Base-by-base conservation (phyloP, 1,140 invertebrate species). In the Drosophila santomea region DNA sequence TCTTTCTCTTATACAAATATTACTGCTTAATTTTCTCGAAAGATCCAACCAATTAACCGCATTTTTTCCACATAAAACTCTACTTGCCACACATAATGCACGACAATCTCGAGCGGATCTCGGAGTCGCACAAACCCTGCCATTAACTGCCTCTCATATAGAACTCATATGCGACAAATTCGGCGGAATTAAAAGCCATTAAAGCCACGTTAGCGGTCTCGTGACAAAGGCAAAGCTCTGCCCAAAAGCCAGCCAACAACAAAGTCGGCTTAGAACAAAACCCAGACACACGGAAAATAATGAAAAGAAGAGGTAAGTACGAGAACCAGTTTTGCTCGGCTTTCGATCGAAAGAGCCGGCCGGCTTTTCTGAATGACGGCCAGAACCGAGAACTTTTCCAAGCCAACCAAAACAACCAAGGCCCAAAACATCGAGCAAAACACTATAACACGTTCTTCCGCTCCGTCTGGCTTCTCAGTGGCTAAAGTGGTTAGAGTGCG, bases 301-400 rank as follows among this genome's bases (percentile, higher is more conserved):
- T 32, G 58, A 15, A 50, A 44, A 20, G 55, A 63, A 59, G 58
- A 52, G 36, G 17, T 2, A 20, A 20, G 20, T 20, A 20, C 20
- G 50, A 78, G 80, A 86, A 88, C 83, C 83, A 83, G 83, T 88
- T 88, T 55, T 66, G 36, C 38, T 45, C 38, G 47, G 57, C 43
- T 63, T 63, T 58, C 25, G 4, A 67, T 41, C 44, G 17, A 66
- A 50, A 17, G 35, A 72, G 82, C 83, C 83, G 83, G 83, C 83
- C 83, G 83, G 83, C 83, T 41, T 88, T 88, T 69, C 55, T 83
- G 62, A 69, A 77, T 77, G 79, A 77, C 67, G 55, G 36, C 69
- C 60, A 78, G 59, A 57, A 58, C 61, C 17, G 62, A 66, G 59
- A 66, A 64, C 63, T 25, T 71, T 69, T 32, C n/a, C 1, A 15